Conservation (phyloP, 2,888 invertebrate genomes). For the Campoletis raptor region DNA sequence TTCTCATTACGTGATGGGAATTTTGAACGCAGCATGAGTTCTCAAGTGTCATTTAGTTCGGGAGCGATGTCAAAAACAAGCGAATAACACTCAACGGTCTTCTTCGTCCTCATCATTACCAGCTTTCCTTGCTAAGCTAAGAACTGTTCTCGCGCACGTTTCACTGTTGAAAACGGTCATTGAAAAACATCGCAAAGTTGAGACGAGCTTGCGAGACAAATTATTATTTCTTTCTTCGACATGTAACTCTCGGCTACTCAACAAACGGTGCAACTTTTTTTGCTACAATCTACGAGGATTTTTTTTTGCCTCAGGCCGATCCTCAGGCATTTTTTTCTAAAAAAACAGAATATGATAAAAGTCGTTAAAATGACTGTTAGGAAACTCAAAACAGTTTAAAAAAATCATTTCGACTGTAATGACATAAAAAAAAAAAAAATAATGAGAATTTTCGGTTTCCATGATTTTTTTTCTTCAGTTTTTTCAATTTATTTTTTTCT, state of each 20-base stretch:
- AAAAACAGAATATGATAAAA: neutral
- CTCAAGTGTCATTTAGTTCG: slow-evolving; percentile 16
- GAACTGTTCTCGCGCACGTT: slow-evolving; percentile 61
- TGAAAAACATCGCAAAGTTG: slow-evolving; percentile 53
- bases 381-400: no score
- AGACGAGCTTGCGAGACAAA: slow-evolving; percentile 50
- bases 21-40: slow-evolving; percentile 2
- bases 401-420: no score
- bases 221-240: slow-evolving; percentile 36
- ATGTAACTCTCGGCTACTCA: slow-evolving; percentile 37
- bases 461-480: no score
- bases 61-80: slow-evolving; percentile 25
- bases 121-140: slow-evolving; percentile 35
- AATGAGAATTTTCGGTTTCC: no score
- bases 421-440: no score
- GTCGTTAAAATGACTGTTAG: neutral
- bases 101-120: slow-evolving; percentile 61
- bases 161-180: slow-evolving; percentile 34
- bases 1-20: slow-evolving; percentile 2
- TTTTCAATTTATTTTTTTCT: no score
- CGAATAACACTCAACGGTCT: slow-evolving; percentile 34
- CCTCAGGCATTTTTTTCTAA: neutral
- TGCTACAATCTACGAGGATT: neutral
- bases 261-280: slow-evolving; percentile 21
- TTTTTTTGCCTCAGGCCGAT: neutral